A percentile compares a stretch with the other conserved stretches of the same genome.
Evolutionary conservation across 2,797 vertebrate species (phyloP).

Genomic region (Epinephelus awoara): DNA sequence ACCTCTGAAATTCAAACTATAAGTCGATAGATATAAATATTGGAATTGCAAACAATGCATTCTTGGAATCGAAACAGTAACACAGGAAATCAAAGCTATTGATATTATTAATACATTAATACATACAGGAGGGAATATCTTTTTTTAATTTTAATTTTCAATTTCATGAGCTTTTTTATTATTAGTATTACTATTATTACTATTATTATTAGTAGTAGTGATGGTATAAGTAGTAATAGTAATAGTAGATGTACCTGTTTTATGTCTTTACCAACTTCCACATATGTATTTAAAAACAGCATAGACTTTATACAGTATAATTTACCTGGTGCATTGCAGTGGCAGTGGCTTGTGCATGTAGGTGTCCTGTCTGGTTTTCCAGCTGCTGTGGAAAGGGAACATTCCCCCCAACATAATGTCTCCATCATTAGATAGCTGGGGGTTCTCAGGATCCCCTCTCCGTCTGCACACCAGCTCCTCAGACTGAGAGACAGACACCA

Average conservation of each 20-base stretch:
- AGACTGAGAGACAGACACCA: conserved; percentile 62
- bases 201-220: too few relatives aligned
- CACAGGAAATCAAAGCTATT: background rate
- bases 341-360: conserved; percentile 68
- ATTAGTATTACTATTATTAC: too few relatives aligned
- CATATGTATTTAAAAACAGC: background rate
- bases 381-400: conserved; percentile 82
- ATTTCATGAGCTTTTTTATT: background rate
- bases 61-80: background rate
- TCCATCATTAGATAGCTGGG: conserved; percentile 76
- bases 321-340: conserved; percentile 81
- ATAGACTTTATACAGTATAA: background rate
- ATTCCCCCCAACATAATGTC: conserved; percentile 81
- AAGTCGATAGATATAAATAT: background rate
- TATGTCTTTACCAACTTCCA: background rate
- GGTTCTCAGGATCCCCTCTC: conserved; percentile 65
- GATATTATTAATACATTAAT: too few relatives aligned
- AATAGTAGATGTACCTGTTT: too few relatives aligned
- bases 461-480: conserved; percentile 64
- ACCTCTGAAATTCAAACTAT: conserved; percentile 80
- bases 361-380: conserved; percentile 61
- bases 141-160: too few relatives aligned
- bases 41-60: too few relatives aligned
- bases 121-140: too few relatives aligned
- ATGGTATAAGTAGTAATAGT: too few relatives aligned